These are phyloP conservation scores for Pocillopora meandrina DNA, from an alignment of 92 coral and sea anemone genomes.

Conservation along the genomic window DNA sequence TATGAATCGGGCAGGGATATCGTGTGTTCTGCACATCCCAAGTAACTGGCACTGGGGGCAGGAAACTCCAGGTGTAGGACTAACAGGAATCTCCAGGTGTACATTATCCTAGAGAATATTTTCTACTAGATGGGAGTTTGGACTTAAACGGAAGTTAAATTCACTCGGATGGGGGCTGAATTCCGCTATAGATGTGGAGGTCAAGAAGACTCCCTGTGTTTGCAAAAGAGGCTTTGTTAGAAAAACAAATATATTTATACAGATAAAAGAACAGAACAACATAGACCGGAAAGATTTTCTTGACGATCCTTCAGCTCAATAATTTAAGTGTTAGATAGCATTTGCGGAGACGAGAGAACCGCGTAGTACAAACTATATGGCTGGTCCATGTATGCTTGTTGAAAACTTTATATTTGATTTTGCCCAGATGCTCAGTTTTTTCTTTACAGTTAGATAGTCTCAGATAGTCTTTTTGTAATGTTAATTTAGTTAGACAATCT, in stretches of 20 bases:
- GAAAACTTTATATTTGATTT: neutral
- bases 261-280: neutral
- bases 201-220: neutral
- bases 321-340: neutral
- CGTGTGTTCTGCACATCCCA: slow-evolving; percentile 65
- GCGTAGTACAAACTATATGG: neutral
- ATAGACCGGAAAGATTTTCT: neutral
- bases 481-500: too few relatives aligned
- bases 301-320: neutral
- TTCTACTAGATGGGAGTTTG: neutral
- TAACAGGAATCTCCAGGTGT: neutral
- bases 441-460: too few relatives aligned
- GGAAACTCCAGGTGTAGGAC: neutral
- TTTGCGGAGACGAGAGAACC: neutral
- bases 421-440: too few relatives aligned
- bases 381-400: slow-evolving; percentile 16
- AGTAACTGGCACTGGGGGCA: neutral
- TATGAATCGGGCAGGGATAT: slow-evolving; percentile 69
- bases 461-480: too few relatives aligned
- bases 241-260: neutral
- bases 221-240: slow-evolving; percentile 5
- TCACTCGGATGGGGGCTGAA: neutral
- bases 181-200: neutral
- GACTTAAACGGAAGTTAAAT: neutral
- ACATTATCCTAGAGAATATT: neutral